These are phyloP conservation scores for Brachylomia viminalis DNA, from an alignment of 2,888 invertebrate genomes.

Conservation along the genomic window DNA sequence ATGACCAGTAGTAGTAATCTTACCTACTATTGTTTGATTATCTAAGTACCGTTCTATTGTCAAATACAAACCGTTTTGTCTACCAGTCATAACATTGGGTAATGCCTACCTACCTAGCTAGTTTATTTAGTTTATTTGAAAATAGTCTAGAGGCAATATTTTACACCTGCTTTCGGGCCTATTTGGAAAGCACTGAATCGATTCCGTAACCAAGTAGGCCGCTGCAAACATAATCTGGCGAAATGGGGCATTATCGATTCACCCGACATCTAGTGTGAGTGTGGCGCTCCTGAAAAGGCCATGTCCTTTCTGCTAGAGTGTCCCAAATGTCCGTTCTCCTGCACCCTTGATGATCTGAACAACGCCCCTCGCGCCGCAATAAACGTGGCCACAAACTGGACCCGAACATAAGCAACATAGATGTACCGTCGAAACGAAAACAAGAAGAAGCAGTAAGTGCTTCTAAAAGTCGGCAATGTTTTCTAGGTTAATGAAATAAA, in stretches of 20 bases:
- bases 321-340: background rate
- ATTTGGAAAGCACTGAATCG: background rate
- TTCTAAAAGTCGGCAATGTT: too few species aligned
- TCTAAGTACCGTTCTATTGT: background rate
- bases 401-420: background rate
- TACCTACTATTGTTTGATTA: background rate
- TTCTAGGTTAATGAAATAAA: background rate
- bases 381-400: too few species aligned
- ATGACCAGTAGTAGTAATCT: background rate
- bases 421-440: background rate
- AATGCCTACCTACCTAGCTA: background rate
- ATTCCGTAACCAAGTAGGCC: background rate
- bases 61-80: background rate
- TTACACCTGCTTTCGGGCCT: background rate
- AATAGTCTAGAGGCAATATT: background rate
- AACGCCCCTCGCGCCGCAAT: too few species aligned
- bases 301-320: background rate
- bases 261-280: background rate
- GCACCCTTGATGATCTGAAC: background rate
- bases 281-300: background rate
- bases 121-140: conserved; percentile 5
- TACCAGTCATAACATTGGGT: background rate
- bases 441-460: background rate
- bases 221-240: background rate
- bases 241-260: background rate